Evolutionary conservation across 1,140 invertebrate genomes (phyloP).

Genomic region (Eumaeus atala): DNA sequence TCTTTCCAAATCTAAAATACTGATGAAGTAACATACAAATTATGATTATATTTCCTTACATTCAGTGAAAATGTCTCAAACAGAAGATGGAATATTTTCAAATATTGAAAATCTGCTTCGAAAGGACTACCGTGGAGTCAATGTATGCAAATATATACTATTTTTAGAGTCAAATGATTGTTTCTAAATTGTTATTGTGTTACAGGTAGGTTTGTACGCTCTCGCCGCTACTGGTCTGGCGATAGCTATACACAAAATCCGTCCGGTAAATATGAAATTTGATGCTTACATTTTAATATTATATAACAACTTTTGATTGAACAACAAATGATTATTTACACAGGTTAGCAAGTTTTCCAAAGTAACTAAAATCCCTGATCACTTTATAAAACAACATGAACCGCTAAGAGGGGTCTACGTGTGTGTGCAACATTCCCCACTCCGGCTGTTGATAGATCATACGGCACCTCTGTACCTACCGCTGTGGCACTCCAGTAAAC

Average conservation of each 20-base stretch:
- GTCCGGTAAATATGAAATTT: conserved; percentile 57
- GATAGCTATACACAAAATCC: conserved; percentile 64
- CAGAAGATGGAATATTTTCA: conserved; percentile 47
- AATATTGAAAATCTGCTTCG: conserved; percentile 49
- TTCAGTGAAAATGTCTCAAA: conserved; percentile 44
- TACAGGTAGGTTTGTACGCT: conserved; percentile 71
- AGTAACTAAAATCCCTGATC: conserved; percentile 59
- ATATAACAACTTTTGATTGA: conserved; percentile 49
- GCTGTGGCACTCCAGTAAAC: conserved; percentile 72
- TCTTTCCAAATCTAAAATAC: conserved; percentile 45
- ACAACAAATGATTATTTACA: conserved; percentile 22
- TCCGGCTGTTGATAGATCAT: conserved; percentile 60
- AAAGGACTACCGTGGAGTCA: conserved; percentile 64
- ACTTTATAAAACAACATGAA: conserved; percentile 63
- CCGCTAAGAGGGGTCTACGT: conserved; percentile 52
- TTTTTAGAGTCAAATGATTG: conserved; percentile 1
- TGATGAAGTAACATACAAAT: conserved; percentile 52
- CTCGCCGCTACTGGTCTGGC: conserved; percentile 65
- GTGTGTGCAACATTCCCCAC: conserved; percentile 59
- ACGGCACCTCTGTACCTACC: conserved; percentile 67
- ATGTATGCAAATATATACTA: conserved; percentile 37
- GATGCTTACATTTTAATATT: conserved; percentile 16
- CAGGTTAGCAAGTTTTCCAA: conserved; percentile 74
- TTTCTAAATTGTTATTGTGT: conserved; percentile 28
- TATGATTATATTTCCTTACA: conserved; percentile 43